phyloP scores from a whole-genome alignment of 1,140 invertebrate genomes.

The Venustaconcha ellipsiformis region DNA sequence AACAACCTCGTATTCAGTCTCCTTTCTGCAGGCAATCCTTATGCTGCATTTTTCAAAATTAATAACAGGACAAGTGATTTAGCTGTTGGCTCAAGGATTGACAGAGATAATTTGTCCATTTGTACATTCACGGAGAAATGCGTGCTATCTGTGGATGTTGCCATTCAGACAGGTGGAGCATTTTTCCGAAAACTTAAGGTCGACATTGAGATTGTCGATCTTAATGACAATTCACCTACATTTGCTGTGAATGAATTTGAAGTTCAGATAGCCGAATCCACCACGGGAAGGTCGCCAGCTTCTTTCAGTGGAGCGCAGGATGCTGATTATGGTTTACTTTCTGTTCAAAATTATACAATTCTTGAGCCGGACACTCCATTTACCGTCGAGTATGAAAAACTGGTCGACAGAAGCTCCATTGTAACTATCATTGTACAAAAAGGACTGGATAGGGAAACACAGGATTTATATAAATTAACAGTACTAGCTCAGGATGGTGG shows the following conservation, averaged over 20 bases:
- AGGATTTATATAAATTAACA: too few species aligned
- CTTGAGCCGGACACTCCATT: too few species aligned
- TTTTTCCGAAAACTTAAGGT: slow-evolving; percentile 71
- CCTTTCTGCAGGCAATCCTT: slow-evolving; percentile 29
- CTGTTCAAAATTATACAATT: too few species aligned
- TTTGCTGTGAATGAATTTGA: slow-evolving; percentile 78
- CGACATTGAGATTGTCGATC: slow-evolving; percentile 81
- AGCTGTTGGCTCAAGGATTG: slow-evolving; percentile 30
- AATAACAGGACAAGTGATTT: slow-evolving; percentile 36
- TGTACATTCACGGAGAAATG: slow-evolving; percentile 38
- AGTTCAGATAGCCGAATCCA: too few species aligned
- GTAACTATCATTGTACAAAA: too few species aligned
- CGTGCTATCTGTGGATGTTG: slow-evolving; percentile 41
- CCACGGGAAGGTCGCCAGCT: too few species aligned
- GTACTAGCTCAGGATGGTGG: too few species aligned
- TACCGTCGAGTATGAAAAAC: too few species aligned
- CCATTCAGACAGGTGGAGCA: slow-evolving; percentile 41
- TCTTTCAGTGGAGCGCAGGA: too few species aligned
- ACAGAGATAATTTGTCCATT: slow-evolving; percentile 34
- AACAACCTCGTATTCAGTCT: slow-evolving; percentile 35
- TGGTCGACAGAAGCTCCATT: too few species aligned
- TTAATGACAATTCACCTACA: slow-evolving; percentile 90
- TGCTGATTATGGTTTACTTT: too few species aligned
- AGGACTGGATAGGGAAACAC: too few species aligned
- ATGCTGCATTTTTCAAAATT: slow-evolving; percentile 35